These are phyloP conservation scores for Phortica magna DNA, from an alignment of 2,888 invertebrate genomes.

Conservation along the genomic window DNA sequence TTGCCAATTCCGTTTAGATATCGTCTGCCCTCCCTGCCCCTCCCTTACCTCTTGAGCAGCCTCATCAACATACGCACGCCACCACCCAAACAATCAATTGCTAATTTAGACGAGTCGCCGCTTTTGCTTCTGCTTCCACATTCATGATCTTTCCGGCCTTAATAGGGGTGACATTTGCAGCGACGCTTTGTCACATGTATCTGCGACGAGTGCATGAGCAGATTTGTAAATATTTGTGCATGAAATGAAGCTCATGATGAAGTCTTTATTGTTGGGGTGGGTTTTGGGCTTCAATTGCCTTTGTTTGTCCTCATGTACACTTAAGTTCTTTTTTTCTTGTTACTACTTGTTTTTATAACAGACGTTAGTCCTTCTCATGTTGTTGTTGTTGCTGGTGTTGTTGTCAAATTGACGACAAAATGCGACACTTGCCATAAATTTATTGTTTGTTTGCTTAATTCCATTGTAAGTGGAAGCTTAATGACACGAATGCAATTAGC, in stretches of 20 bases:
- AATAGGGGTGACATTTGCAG: background rate
- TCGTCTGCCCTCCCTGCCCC: background rate
- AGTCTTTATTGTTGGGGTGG: slow-evolving; percentile 20
- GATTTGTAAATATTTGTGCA: slow-evolving; percentile 62
- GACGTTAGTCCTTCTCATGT: slow-evolving; percentile 14
- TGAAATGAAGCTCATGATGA: slow-evolving; percentile 26
- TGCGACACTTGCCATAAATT: slow-evolving; percentile 73
- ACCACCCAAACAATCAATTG: slow-evolving; percentile 25
- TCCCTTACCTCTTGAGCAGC: no score
- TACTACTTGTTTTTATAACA: slow-evolving; percentile 5
- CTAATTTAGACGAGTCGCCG: slow-evolving; percentile 22
- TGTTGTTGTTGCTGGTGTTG: slow-evolving; percentile 51
- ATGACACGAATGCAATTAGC: slow-evolving; percentile 76
- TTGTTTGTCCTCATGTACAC: background rate
- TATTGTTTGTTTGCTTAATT: slow-evolving; percentile 71
- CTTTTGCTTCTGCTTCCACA: background rate
- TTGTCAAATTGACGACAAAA: slow-evolving; percentile 69
- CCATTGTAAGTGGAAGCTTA: slow-evolving; percentile 72
- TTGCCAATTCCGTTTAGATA: slow-evolving; percentile 20
- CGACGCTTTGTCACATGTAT: background rate
- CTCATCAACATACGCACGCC: no score
- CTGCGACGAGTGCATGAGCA: slow-evolving; percentile 23
- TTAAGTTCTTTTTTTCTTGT: no score
- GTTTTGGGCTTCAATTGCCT: background rate
- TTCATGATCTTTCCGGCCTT: background rate